Percentiles rank a stretch among this genome's conserved stretches.
These are phyloP conservation scores for Thalpophila matura DNA, from an alignment of 2,888 invertebrate genomes.

Conservation along the genomic window DNA sequence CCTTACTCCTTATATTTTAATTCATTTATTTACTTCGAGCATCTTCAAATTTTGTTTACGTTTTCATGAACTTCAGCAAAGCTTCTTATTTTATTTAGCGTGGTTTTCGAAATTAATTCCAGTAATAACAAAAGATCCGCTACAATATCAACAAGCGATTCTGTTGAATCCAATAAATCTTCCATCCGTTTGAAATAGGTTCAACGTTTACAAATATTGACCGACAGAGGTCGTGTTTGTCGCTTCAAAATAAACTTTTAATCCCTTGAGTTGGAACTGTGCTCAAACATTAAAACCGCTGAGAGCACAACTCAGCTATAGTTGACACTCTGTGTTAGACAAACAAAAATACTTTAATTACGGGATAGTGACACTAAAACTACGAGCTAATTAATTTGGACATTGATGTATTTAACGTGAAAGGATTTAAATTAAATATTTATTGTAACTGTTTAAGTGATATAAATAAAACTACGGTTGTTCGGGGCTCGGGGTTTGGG, in stretches of 20 bases:
- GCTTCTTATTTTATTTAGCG: neutral
- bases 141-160: slow-evolving; percentile 6
- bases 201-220: slow-evolving; percentile 50
- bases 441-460: slow-evolving; percentile 4
- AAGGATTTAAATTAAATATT: slow-evolving; percentile 6
- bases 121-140: neutral
- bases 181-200: slow-evolving; percentile 33
- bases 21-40: neutral
- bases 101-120: neutral
- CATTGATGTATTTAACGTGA: slow-evolving; percentile 12
- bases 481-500: too few species aligned
- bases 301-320: slow-evolving; percentile 38
- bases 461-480: too few species aligned
- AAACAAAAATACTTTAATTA: slow-evolving; percentile 57
- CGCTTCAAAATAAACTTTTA: slow-evolving; percentile 61
- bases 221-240: slow-evolving; percentile 57
- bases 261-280: slow-evolving; percentile 56
- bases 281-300: slow-evolving; percentile 56
- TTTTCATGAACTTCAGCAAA: neutral
- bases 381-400: slow-evolving; percentile 37
- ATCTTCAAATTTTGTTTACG: neutral
- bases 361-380: slow-evolving; percentile 44
- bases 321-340: slow-evolving; percentile 47
- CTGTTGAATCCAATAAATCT: slow-evolving; percentile 34
- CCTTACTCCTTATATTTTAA: too few species aligned